Conservation (phyloP, 2,797 vertebrate species). For the Adrianichthys oophorus region DNA sequence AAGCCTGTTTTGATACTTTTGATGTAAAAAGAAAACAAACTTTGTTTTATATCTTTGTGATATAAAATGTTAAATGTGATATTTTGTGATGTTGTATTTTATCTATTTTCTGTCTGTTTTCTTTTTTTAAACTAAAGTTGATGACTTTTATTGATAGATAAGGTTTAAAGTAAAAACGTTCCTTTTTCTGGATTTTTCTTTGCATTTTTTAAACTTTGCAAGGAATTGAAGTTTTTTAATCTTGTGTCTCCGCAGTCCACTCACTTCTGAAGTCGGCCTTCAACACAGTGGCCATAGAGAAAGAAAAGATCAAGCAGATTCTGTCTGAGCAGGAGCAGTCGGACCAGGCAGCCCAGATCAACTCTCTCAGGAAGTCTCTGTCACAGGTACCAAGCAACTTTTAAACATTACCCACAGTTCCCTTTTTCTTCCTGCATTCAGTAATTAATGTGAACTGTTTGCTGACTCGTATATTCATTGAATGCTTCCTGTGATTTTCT, state of each 20-base stretch:
- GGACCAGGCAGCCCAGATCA: slow-evolving; percentile 87
- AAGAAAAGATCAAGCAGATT: slow-evolving; percentile 97
- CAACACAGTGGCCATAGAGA: slow-evolving; percentile 98
- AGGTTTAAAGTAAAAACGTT: too few species aligned
- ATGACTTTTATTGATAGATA: too few species aligned
- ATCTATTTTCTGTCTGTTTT: too few species aligned
- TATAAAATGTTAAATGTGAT: too few species aligned
- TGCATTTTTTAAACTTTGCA: too few species aligned
- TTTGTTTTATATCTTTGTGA: too few species aligned
- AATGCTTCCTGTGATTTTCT: slow-evolving; percentile 7
- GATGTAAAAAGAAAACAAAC: too few species aligned
- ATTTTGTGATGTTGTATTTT: too few species aligned
- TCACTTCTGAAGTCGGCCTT: slow-evolving; percentile 97
- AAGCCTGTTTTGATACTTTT: too few species aligned
- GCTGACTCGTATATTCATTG: not conserved
- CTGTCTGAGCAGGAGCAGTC: slow-evolving; percentile 91
- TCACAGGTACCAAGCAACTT: slow-evolving; percentile 85
- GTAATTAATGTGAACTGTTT: slow-evolving; percentile 10
- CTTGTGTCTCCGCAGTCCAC: slow-evolving; percentile 81
- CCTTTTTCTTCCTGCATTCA: slow-evolving; percentile 4
- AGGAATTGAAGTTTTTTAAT: not conserved
- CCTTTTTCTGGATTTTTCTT: too few species aligned
- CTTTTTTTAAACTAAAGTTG: too few species aligned
- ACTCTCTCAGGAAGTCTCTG: slow-evolving; percentile 92
- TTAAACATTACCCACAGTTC: slow-evolving; percentile 13